A percentile compares a stretch with the other conserved stretches of the same genome.
Evolutionary conservation across 2,888 invertebrate genomes (phyloP).

Genomic region (Odontothrips loti): DNA sequence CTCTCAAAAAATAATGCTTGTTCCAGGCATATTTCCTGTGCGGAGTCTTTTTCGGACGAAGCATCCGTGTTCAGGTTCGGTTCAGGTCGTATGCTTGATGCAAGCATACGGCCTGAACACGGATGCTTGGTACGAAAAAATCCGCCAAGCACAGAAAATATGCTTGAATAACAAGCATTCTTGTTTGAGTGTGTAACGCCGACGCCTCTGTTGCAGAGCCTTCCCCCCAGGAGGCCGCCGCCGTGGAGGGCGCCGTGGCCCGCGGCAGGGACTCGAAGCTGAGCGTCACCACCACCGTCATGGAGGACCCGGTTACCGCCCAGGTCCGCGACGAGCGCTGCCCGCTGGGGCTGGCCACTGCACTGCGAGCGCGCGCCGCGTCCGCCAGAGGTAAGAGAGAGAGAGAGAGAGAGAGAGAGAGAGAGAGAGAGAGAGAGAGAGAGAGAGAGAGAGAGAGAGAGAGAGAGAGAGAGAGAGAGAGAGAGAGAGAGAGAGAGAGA

Average conservation of each 20-base stretch:
- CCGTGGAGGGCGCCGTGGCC: neutral
- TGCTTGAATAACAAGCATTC: too few relatives aligned
- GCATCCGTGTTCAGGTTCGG: too few relatives aligned
- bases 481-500: neutral
- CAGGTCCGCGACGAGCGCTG: neutral
- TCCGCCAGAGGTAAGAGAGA: neutral
- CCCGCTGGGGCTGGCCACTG: neutral
- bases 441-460: neutral
- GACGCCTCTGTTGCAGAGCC: neutral
- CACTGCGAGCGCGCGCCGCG: neutral
- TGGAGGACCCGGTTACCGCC: neutral
- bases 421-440: neutral
- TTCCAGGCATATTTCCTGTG: too few relatives aligned
- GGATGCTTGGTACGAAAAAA: too few relatives aligned
- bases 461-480: neutral
- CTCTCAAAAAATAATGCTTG: too few relatives aligned
- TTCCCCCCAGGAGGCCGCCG: neutral
- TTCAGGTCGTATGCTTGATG: too few relatives aligned
- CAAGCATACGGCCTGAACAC: too few relatives aligned
- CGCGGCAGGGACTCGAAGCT: neutral
- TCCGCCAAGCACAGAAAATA: too few relatives aligned
- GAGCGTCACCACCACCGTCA: neutral
- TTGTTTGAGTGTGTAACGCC: too few relatives aligned
- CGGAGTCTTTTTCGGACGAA: too few relatives aligned
- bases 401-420: neutral